Conservation (phyloP, 2,888 invertebrate species). For the Drosophila multiciliata region DNA sequence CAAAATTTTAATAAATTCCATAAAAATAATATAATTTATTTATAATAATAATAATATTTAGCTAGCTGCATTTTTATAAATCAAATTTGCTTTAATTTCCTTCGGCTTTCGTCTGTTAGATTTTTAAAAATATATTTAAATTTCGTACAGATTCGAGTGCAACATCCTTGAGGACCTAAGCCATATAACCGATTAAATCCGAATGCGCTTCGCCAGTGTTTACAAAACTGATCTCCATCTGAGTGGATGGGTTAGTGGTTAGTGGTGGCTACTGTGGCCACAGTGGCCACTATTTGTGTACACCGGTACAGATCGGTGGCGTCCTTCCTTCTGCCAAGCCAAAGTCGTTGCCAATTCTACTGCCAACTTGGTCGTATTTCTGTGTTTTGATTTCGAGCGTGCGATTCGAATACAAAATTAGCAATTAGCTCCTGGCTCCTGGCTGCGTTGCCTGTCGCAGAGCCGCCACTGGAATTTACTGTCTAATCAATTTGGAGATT, state of each 20-base stretch:
- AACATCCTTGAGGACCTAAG: neutral
- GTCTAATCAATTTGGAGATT: conserved; percentile 68
- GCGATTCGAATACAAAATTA: conserved; percentile 78
- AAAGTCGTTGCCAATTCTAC: conserved; percentile 48
- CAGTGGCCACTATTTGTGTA: conserved; percentile 2
- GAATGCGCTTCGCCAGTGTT: conserved; percentile 31
- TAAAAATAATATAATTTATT: neutral
- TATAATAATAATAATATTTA: neutral
- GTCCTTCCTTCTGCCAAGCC: conserved; percentile 34
- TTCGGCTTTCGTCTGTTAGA: neutral
- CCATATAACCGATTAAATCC: conserved; percentile 1
- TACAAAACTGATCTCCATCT: conserved; percentile 62
- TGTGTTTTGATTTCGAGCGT: conserved; percentile 60
- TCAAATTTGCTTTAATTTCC: neutral
- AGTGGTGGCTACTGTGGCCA: conserved; percentile 9
- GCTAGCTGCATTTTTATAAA: neutral
- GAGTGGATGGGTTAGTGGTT: conserved; percentile 22
- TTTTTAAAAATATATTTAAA: neutral
- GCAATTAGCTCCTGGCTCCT: conserved; percentile 65
- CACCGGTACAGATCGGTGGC: conserved; percentile 29
- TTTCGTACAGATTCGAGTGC: neutral
- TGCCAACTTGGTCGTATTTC: conserved; percentile 61
- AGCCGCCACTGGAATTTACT: conserved; percentile 75
- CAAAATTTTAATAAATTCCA: neutral
- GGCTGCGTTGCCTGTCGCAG: conserved; percentile 39